These are phyloP conservation scores for Melopsittacus undulatus DNA, from an alignment of 2,797 vertebrate genomes.

Conservation along the genomic window DNA sequence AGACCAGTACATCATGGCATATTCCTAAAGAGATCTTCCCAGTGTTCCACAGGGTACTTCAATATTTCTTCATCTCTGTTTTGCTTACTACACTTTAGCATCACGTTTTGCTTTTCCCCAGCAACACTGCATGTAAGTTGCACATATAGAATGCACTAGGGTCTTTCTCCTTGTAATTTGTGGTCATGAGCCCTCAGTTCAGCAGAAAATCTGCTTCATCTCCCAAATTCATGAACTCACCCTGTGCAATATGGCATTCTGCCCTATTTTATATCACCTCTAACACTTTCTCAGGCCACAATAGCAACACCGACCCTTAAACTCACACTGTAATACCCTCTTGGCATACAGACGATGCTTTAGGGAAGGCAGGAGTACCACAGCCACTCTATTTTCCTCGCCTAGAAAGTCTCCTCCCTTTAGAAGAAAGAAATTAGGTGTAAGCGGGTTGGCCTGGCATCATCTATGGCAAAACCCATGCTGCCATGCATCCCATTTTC, in stretches of 20 bases:
- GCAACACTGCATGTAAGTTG: neutral
- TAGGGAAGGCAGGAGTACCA: neutral
- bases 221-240: neutral
- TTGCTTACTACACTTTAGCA: neutral
- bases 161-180: neutral
- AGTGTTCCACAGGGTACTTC: rapidly evolving
- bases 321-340: neutral
- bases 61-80: neutral
- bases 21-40: neutral
- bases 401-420: neutral
- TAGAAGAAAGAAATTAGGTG: neutral
- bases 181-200: neutral
- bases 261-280: neutral
- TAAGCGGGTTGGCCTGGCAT: neutral
- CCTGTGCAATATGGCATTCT: neutral
- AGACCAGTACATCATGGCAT: neutral
- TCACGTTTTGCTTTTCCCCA: neutral
- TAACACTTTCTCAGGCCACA: neutral
- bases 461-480: neutral
- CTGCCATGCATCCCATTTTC: neutral
- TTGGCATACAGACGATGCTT: rapidly evolving
- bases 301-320: neutral
- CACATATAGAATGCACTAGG: neutral
- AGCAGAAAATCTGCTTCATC: neutral
- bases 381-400: neutral